Base-by-base conservation (phyloP, 2,113 vertebrate species). In the Prietella phreatophila region DNA sequence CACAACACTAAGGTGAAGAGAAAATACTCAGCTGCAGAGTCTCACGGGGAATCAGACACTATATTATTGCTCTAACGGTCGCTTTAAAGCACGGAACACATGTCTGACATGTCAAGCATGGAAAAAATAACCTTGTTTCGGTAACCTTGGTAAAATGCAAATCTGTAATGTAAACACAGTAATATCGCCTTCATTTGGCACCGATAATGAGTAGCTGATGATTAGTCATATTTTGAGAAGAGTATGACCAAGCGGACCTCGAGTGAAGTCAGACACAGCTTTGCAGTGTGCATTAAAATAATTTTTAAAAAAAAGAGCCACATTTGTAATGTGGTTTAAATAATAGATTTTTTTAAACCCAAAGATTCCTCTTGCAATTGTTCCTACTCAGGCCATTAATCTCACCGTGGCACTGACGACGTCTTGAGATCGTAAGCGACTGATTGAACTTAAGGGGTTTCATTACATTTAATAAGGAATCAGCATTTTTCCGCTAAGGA, bases 191-290 rank as follows among this genome's bases (percentile, higher is more conserved):
- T 47, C 42, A 7, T 7, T 47, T 47, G 42, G 42, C 42, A 47
- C 42, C 42, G 5, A 47, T 0, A 47, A 47, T 7, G 42, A 47
- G 42, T 47, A 47, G 42, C 60, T 88, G 91, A 79, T 87, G 82
- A 86, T 58, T 76, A 14, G 65, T 86, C 69, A 14, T 58, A 11
- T 22, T 39, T 5, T 6, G 8, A 22, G 6, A 22, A 22, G 7
- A 25, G 36, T 75, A 25, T 3, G 5, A 11, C 8, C 9, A 75
- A 20, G 10, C 25, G 71, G 71, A 50, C 75, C 22, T 53, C 9
- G 27, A 30, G 27, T 30, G 27, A 67, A 27, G 63, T 69, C 71
- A 73, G 15, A 19, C 27, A n/a, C 76, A 17, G 13, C 15, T 56
- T 56, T 56, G 55, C 15, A 56, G 55, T 15, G 22, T 8, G 22